Evolutionary conservation across 2,888 invertebrate species (phyloP).

Genomic region (Trypoxylon attenuatum): DNA sequence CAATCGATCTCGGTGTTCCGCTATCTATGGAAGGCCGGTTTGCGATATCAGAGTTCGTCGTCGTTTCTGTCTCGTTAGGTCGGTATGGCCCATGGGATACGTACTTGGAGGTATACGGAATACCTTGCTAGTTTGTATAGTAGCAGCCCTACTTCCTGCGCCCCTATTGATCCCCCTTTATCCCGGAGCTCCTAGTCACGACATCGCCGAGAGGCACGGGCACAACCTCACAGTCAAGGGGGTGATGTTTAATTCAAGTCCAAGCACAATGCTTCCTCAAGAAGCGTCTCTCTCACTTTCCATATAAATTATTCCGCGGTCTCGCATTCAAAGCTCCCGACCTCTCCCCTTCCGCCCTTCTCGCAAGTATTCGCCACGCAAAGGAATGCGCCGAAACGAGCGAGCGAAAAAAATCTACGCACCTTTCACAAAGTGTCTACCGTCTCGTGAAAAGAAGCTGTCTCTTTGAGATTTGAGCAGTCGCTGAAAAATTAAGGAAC

Average conservation of each 20-base stretch:
- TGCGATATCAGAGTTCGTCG: constrained; percentile 28
- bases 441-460: constrained; percentile 34
- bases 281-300: constrained; percentile 51
- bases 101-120: constrained; percentile 47
- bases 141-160: constrained; percentile 54
- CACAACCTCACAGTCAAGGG: constrained; percentile 57
- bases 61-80: constrained; percentile 50
- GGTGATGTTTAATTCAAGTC: constrained; percentile 64
- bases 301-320: constrained; percentile 59
- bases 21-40: constrained; percentile 15
- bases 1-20: constrained; percentile 15
- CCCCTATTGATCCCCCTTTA: constrained; percentile 60
- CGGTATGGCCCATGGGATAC: constrained; percentile 46
- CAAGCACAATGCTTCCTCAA: constrained; percentile 62
- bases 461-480: constrained; percentile 13
- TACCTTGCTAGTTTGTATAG: constrained; percentile 60
- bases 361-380: constrained; percentile 19
- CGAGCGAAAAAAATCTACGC: constrained; percentile 57
- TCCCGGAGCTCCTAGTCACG: constrained; percentile 59
- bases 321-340: constrained; percentile 50
- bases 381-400: constrained; percentile 52
- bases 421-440: constrained; percentile 46
- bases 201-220: constrained; percentile 61
- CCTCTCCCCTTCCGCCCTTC: constrained; percentile 3
- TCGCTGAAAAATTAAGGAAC: constrained; percentile 45